Evolutionary conservation across 2,113 vertebrate species (phyloP).

Genomic region (Nycticorax nycticorax): DNA sequence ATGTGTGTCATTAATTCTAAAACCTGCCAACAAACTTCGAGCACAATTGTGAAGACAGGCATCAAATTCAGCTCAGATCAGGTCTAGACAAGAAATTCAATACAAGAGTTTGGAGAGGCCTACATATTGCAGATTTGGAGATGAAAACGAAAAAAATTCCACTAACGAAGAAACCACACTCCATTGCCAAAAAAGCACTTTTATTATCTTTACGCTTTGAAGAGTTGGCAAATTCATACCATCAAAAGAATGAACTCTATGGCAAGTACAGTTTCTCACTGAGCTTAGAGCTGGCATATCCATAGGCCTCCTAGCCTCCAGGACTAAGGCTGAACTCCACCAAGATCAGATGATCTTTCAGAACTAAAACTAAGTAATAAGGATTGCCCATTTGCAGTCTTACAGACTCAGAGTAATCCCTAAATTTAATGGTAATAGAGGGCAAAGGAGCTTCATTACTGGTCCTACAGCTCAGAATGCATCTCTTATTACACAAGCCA

Average conservation of each 20-base stretch:
- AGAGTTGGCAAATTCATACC: not conserved
- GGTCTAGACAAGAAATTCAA: not conserved
- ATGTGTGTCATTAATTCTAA: not conserved
- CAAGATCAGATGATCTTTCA: not conserved
- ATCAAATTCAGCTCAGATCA: not conserved
- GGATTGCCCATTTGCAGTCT: not conserved
- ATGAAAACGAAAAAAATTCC: not conserved
- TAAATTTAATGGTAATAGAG: not conserved
- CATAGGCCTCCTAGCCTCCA: not conserved
- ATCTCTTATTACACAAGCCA: not conserved
- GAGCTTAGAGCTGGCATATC: not conserved
- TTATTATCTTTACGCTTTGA: not conserved
- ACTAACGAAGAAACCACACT: not conserved
- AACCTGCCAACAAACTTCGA: not conserved
- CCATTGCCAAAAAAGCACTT: not conserved
- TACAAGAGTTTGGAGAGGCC: not conserved
- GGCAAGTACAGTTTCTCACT: not conserved
- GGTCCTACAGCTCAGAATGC: not conserved
- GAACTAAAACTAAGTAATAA: not conserved
- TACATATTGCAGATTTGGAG: not conserved
- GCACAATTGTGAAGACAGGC: not conserved
- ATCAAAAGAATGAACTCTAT: not conserved
- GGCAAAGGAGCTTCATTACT: not conserved
- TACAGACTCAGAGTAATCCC: not conserved
- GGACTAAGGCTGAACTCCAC: not conserved